Conservation (phyloP, 2,888 invertebrate genomes). For the Sminthurinus aureus region DNA sequence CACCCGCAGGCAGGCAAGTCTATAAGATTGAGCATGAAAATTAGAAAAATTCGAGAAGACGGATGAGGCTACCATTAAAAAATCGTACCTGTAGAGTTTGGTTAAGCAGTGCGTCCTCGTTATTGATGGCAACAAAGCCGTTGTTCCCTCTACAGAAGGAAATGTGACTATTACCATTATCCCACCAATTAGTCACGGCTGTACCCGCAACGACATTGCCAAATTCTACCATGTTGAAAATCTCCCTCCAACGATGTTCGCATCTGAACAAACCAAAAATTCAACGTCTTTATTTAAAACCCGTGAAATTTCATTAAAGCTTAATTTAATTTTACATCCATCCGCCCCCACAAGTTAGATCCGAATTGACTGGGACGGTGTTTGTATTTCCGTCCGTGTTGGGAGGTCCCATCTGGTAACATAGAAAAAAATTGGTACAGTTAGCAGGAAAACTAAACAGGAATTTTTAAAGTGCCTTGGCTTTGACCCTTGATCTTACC, state of each 20-base stretch:
- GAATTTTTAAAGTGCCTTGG: neutral
- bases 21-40: constrained; percentile 28
- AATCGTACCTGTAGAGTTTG: constrained; percentile 64
- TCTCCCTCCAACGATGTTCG: constrained; percentile 65
- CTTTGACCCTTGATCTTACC: constrained; percentile 60
- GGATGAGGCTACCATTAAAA: too few relatives aligned
- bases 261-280: constrained; percentile 56
- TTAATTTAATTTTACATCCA: constrained; percentile 61
- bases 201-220: constrained; percentile 71
- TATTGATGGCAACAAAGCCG: constrained; percentile 72
- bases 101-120: constrained; percentile 63
- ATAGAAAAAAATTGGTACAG: neutral
- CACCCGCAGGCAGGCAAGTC: constrained; percentile 64
- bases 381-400: constrained; percentile 62
- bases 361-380: constrained; percentile 62
- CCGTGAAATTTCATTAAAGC: neutral
- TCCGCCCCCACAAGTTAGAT: constrained; percentile 62
- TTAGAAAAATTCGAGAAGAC: too few relatives aligned
- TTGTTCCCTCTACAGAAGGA: constrained; percentile 69
- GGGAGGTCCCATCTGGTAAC: constrained; percentile 59
- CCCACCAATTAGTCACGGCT: constrained; percentile 77
- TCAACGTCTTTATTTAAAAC: neutral
- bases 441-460: neutral
- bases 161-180: constrained; percentile 81
- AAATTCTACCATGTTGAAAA: constrained; percentile 80